phyloP scores from a whole-genome alignment of 2,888 invertebrate species.

The Pelosia muscerda region DNA sequence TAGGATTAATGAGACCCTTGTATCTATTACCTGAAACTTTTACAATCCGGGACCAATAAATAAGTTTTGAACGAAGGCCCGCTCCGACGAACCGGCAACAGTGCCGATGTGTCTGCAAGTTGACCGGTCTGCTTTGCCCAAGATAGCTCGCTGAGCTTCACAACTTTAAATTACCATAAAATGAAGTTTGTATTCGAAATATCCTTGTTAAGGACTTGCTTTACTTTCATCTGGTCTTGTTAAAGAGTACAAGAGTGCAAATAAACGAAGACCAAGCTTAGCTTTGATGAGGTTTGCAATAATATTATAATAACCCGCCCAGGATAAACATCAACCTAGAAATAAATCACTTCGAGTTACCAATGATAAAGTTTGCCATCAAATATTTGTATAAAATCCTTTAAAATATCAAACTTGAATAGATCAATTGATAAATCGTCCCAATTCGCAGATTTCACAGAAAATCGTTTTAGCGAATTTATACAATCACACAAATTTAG shows the following conservation, averaged over 20 bases:
- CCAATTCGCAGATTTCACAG: conserved; percentile 47
- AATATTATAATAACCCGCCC: conserved; percentile 3
- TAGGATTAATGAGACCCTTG: conserved; percentile 55
- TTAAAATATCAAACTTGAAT: conserved; percentile 47
- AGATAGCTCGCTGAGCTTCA: conserved; percentile 14
- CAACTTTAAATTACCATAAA: conserved; percentile 38
- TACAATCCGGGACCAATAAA: conserved; percentile 60
- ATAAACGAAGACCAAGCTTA: conserved; percentile 25
- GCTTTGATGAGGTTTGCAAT: conserved; percentile 22
- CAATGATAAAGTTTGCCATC: conserved; percentile 32
- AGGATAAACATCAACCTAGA: conserved; percentile 3
- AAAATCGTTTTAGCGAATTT: conserved; percentile 56
- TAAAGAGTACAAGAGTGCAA: conserved; percentile 18
- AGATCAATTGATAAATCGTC: conserved; percentile 52
- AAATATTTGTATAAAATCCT: conserved; percentile 50
- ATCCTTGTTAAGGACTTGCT: conserved; percentile 28
- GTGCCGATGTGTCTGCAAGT: conserved; percentile 32
- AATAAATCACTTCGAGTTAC: conserved; percentile 27
- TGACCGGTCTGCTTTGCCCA: conserved; percentile 21
- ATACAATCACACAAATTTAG: conserved; percentile 60
- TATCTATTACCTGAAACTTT: conserved; percentile 60
- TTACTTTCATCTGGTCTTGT: not conserved
- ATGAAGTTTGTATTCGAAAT: conserved; percentile 22
- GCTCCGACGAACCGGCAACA: conserved; percentile 29
- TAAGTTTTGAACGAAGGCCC: conserved; percentile 57